A percentile compares a stretch with the other conserved stretches of the same genome.
Conservation (phyloP, 1,140 invertebrate species). For the Diploscapter pachys region DNA sequence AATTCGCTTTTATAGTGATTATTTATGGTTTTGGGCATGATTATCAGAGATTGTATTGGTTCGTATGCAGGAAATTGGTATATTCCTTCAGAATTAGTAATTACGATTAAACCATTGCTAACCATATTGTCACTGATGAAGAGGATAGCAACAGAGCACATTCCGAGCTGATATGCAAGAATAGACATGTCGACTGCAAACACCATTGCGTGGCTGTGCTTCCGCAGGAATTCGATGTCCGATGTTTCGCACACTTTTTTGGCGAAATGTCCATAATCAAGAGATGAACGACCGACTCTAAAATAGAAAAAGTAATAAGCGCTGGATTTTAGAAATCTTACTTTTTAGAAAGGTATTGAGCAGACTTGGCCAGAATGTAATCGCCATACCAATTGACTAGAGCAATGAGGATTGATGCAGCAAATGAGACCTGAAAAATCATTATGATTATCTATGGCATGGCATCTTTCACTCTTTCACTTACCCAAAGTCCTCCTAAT, state of each 20-base stretch:
- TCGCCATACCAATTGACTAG: slow-evolving; percentile 59
- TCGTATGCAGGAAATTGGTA: too few relatives aligned
- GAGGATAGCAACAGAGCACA: slow-evolving; percentile 64
- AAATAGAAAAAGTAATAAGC: too few relatives aligned
- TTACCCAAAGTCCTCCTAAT: too few relatives aligned
- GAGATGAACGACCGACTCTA: slow-evolving; percentile 47
- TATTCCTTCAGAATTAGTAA: too few relatives aligned
- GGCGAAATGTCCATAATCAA: slow-evolving; percentile 59
- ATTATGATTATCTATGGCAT: too few relatives aligned
- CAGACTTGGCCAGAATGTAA: slow-evolving; percentile 54
- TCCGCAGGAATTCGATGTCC: slow-evolving; percentile 46
- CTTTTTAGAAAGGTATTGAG: slow-evolving; percentile 56
- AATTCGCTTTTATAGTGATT: too few relatives aligned
- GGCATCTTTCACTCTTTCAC: too few relatives aligned
- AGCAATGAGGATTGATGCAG: slow-evolving; percentile 54
- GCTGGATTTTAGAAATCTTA: slow-evolving; percentile 8
- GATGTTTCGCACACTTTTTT: slow-evolving; percentile 58
- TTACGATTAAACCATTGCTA: background rate
- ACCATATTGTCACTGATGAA: slow-evolving; percentile 63
- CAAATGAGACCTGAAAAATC: slow-evolving; percentile 47
- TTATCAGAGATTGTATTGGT: too few relatives aligned
- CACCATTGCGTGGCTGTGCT: slow-evolving; percentile 55
- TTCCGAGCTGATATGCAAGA: slow-evolving; percentile 62
- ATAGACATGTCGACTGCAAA: slow-evolving; percentile 58
- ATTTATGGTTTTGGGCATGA: too few relatives aligned